These are phyloP conservation scores for Rallus limicola DNA, from an alignment of 2,113 vertebrate species.

Conservation along the genomic window DNA sequence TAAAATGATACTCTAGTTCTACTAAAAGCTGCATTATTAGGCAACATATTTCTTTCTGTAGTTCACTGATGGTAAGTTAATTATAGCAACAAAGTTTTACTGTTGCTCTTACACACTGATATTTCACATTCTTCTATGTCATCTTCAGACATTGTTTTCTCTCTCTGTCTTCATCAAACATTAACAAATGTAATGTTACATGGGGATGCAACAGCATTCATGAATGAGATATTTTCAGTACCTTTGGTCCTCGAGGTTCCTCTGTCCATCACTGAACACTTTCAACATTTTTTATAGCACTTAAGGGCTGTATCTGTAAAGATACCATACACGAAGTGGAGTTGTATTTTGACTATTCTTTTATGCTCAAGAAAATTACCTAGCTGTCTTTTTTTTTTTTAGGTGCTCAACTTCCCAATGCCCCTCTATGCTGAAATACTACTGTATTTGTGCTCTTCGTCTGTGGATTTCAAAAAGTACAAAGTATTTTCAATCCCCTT, in stretches of 20 bases:
- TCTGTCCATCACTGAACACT: background rate
- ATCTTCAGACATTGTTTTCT: background rate
- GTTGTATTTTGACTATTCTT: background rate
- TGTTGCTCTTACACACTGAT: background rate
- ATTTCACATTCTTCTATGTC: background rate
- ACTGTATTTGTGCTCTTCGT: background rate
- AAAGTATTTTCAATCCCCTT: background rate
- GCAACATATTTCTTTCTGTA: background rate
- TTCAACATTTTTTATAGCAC: background rate
- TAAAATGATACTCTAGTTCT: background rate
- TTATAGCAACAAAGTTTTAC: background rate
- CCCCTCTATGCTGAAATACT: background rate
- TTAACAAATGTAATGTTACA: background rate
- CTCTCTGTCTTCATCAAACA: background rate
- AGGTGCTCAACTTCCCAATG: background rate
- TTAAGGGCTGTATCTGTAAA: background rate
- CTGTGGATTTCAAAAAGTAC: background rate
- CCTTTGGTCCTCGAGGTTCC: background rate
- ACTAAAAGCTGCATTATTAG: background rate
- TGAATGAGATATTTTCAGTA: background rate
- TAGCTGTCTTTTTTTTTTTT: background rate
- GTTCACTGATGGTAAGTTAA: background rate
- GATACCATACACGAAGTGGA: background rate
- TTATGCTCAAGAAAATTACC: background rate
- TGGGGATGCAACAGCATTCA: background rate